Conservation (phyloP, 2,888 invertebrate genomes). For the Xestia c-nigrum region DNA sequence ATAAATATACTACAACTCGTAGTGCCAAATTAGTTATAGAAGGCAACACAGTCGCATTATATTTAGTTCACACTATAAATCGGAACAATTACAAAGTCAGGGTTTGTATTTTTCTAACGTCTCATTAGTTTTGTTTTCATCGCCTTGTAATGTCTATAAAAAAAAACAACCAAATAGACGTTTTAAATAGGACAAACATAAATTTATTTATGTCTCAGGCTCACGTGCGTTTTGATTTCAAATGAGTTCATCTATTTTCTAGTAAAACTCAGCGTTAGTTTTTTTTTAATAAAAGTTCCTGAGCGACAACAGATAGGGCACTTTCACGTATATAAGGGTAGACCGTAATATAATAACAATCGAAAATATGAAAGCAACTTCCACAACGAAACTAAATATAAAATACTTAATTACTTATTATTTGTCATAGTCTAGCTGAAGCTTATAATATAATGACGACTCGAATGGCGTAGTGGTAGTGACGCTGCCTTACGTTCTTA, state of each 20-base stretch:
- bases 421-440: background rate
- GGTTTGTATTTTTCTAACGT: background rate
- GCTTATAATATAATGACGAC: background rate
- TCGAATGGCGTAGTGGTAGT: no score
- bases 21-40: slow-evolving; percentile 81
- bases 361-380: slow-evolving; percentile 6
- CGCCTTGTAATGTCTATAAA: background rate
- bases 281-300: slow-evolving; percentile 3
- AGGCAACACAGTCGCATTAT: slow-evolving; percentile 71
- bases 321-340: background rate
- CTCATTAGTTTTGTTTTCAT: background rate
- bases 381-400: background rate
- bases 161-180: background rate
- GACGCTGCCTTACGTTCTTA: no score
- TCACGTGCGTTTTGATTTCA: background rate
- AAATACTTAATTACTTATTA: background rate
- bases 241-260: no score
- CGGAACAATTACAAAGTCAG: slow-evolving; percentile 11
- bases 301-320: background rate
- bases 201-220: background rate
- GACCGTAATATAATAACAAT: background rate
- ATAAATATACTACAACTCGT: slow-evolving; percentile 83
- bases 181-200: background rate
- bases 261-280: background rate
- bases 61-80: slow-evolving; percentile 69